Base-by-base conservation (phyloP, 2,113 vertebrate genomes). In the Pogona vitticeps region DNA sequence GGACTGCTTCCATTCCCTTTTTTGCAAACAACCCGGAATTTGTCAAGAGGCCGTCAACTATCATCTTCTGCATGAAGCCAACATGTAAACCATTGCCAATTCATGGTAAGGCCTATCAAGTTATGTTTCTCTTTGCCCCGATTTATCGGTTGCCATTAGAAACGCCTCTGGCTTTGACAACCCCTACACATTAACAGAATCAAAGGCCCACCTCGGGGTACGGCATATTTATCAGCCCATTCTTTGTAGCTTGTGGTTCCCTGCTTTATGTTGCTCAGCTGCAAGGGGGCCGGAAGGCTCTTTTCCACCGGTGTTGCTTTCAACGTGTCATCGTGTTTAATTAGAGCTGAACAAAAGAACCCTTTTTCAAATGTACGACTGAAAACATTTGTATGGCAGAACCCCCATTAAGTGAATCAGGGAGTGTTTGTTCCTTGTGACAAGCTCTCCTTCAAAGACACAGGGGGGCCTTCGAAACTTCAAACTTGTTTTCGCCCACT, bases 101-200 rank as follows among this genome's bases (percentile, higher is more conserved):
- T 82, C 85, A 56, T 46, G 7, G 58, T 40, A 28, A 36, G 9
- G 58, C 21, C 8, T 20, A 23, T 12, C 70, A 38, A 33, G 78
- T 75, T 36, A 52, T 26, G 58, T 81, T 63, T 75, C 36, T 65
- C 58, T 20, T 21, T 28, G 2, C 78, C 31, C 52, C 73, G 85
- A 86, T 86, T 23, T 81, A 86, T 81, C 36, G 40, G 70, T 81
- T 81, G 85, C 78, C 78, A 36, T 59, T 18, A 81, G 58, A 86
- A 46, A 63, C 70, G 12, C 21, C 78, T 75, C 85, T 20, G 17
- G 40, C 52, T 73, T 36, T 2, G 13, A 33, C 58, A 81, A 20
- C 40, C 70, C 70, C 40, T 36, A 3, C 23, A 31, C 38, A 17
- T 56, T 65, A 26, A 13, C n/a, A 65, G 77, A 80, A 80, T 73